Percentiles rank a stretch among this genome's conserved stretches.
Conservation (phyloP, 1,140 invertebrate genomes). For the Heliconius eleuchia region DNA sequence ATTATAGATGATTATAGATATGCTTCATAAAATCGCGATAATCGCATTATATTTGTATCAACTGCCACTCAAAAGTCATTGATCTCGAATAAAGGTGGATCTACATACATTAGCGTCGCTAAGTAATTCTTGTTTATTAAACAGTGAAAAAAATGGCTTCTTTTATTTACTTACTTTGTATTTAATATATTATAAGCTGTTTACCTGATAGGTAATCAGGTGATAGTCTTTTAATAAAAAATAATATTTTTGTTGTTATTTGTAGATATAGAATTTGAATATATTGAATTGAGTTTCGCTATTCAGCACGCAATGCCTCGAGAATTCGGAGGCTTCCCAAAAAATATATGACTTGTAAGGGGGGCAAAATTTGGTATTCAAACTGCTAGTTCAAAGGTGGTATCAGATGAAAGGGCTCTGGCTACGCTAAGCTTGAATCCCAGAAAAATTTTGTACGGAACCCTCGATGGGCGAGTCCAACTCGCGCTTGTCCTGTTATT, state of each 20-base stretch:
- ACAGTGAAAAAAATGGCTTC: background rate
- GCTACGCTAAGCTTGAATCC: too few relatives aligned
- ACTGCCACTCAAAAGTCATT: constrained; percentile 19
- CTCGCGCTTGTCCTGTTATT: too few relatives aligned
- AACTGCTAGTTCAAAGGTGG: too few relatives aligned
- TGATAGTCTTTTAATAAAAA: background rate
- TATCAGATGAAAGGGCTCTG: too few relatives aligned
- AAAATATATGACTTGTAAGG: too few relatives aligned
- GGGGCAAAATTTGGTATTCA: too few relatives aligned
- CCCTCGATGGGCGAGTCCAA: too few relatives aligned
- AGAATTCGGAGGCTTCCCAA: too few relatives aligned
- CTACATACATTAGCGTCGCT: constrained; percentile 4
- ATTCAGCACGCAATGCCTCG: too few relatives aligned
- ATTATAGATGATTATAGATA: background rate
- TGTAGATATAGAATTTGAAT: background rate
- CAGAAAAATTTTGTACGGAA: too few relatives aligned
- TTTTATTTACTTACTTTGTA: background rate
- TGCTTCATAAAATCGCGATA: constrained; percentile 24
- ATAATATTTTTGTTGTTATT: background rate
- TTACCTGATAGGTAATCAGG: background rate
- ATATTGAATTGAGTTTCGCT: background rate
- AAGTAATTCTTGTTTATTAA: background rate
- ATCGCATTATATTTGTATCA: constrained; percentile 26
- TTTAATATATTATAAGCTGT: background rate
- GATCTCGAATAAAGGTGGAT: constrained; percentile 22